Percentiles rank a stretch among this genome's conserved stretches.
Conservation (phyloP, 2,888 invertebrate genomes). For the Neoitamus cyanurus region DNA sequence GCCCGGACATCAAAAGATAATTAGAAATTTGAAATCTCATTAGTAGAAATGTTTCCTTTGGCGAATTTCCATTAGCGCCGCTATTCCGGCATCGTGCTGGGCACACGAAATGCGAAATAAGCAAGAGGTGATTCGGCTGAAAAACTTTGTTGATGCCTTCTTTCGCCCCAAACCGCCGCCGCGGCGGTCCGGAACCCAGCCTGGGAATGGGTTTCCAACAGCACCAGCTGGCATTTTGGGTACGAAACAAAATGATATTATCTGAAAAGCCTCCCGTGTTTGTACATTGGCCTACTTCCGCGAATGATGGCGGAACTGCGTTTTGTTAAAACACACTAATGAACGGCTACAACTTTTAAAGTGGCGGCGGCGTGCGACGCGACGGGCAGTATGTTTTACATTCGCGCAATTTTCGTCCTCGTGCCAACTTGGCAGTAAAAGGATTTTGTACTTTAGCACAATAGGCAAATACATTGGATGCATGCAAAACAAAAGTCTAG, state of each 20-base stretch:
- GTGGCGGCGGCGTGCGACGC: neutral
- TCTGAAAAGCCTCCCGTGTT: neutral
- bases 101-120: neutral
- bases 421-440: neutral
- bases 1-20: neutral
- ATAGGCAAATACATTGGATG: neutral
- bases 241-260: neutral
- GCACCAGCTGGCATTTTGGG: neutral
- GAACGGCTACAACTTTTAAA: neutral
- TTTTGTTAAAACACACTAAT: neutral
- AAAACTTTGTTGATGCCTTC: neutral
- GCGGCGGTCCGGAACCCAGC: neutral
- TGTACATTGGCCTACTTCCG: neutral
- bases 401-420: neutral
- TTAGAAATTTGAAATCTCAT: neutral
- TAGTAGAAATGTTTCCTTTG: neutral
- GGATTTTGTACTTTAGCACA: constrained; percentile 1
- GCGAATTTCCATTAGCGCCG: neutral
- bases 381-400: neutral
- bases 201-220: neutral
- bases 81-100: neutral
- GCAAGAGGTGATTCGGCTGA: neutral
- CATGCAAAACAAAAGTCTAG: neutral
- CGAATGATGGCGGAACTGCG: neutral
- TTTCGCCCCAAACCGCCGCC: neutral